Percentiles rank a stretch among this genome's conserved stretches.
phyloP scores from a whole-genome alignment of 2,113 vertebrate species.

The Sardina pilchardus region DNA sequence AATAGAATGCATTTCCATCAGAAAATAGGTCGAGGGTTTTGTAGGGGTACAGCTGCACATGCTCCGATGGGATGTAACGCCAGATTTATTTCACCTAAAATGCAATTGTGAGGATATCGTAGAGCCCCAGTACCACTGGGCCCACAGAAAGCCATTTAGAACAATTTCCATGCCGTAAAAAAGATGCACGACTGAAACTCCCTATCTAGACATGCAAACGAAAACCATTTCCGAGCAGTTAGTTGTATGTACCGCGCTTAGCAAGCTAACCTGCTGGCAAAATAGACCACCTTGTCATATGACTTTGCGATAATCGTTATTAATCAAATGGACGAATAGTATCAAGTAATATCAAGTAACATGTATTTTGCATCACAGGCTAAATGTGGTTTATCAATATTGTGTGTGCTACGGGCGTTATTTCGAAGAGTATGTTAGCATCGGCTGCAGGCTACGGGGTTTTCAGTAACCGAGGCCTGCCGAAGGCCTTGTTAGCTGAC shows the following conservation, averaged over 20 bases:
- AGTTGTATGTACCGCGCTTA: background rate
- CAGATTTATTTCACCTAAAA: background rate
- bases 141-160: background rate
- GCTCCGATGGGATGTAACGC: background rate
- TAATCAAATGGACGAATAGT: background rate
- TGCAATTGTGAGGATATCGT: background rate
- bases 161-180: background rate
- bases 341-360: background rate
- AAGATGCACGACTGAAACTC: background rate
- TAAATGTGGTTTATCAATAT: background rate
- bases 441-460: background rate
- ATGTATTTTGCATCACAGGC: background rate
- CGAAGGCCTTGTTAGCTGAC: conserved; percentile 6
- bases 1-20: background rate
- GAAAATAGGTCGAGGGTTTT: background rate
- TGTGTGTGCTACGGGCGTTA: background rate
- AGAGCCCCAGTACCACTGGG: background rate
- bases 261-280: background rate
- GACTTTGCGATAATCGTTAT: background rate
- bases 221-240: background rate
- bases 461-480: background rate
- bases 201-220: background rate
- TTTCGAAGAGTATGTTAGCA: background rate
- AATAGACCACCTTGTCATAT: background rate
- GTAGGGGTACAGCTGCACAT: background rate